Percentiles rank a stretch among this genome's conserved stretches.
phyloP scores from a whole-genome alignment of 2,797 vertebrate genomes.

The Hydrolagus colliei region DNA sequence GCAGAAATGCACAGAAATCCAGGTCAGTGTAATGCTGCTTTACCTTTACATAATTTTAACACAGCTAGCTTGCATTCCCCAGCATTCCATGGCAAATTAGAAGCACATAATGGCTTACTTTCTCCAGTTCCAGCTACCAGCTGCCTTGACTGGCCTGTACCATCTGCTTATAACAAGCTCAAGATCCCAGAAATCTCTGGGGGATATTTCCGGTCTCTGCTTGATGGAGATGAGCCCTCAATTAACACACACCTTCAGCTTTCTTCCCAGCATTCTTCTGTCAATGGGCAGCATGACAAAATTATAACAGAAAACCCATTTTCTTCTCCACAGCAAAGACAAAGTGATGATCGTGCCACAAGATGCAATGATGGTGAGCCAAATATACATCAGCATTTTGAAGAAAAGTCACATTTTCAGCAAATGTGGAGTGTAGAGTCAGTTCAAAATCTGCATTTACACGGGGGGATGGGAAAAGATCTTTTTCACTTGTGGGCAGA shows the following conservation, averaged over 20 bases:
- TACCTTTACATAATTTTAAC: slow-evolving; percentile 66
- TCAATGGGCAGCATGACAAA: slow-evolving; percentile 66
- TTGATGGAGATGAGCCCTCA: slow-evolving; percentile 93
- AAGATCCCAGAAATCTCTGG: slow-evolving; percentile 90
- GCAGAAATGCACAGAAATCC: slow-evolving; percentile 68
- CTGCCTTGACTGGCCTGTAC: slow-evolving; percentile 77
- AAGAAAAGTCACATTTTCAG: neutral
- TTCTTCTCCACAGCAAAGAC: slow-evolving; percentile 81
- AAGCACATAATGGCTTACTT: slow-evolving; percentile 78
- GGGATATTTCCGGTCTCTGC: slow-evolving; percentile 92
- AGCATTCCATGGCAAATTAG: slow-evolving; percentile 41
- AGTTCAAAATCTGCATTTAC: neutral
- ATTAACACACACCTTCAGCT: slow-evolving; percentile 55
- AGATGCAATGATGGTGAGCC: slow-evolving; percentile 53
- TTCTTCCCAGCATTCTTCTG: neutral
- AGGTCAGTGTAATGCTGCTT: slow-evolving; percentile 64
- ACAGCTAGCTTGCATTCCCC: slow-evolving; percentile 68
- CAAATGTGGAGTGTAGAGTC: neutral
- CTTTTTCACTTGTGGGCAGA: neutral
- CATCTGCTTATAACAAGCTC: slow-evolving; percentile 73
- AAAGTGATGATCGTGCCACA: slow-evolving; percentile 60
- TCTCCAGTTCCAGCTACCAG: slow-evolving; percentile 68
- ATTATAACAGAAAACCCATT: slow-evolving; percentile 78
- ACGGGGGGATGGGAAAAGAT: neutral
- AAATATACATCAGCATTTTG: neutral